Conservation (phyloP, 2,888 invertebrate genomes). For the Drepana falcataria region DNA sequence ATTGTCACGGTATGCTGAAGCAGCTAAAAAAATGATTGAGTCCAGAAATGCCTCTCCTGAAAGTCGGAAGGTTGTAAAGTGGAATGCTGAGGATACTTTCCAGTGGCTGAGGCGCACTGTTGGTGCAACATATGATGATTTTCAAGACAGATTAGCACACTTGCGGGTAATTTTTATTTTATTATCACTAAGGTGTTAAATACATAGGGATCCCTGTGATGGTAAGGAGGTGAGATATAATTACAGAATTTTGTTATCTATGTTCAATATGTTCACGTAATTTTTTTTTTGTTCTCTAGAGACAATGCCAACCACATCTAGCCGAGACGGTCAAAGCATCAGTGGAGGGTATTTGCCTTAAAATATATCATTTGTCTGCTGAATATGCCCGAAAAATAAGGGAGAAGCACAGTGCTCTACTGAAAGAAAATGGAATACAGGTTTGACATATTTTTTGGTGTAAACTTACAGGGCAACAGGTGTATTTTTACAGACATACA, state of each 20-base stretch:
- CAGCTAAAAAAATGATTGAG: conserved; percentile 97
- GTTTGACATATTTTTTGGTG: conserved; percentile 44
- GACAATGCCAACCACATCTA: conserved; percentile 97
- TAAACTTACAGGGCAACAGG: too few species aligned
- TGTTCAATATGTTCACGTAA: conserved; percentile 1
- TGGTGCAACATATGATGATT: conserved; percentile 96
- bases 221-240: too few species aligned
- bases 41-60: conserved; percentile 94
- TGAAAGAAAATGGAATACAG: conserved; percentile 92
- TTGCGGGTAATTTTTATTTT: conserved; percentile 77
- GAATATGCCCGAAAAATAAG: conserved; percentile 95
- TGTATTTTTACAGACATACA: too few species aligned
- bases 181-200: too few species aligned
- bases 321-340: conserved; percentile 96
- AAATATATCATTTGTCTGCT: conserved; percentile 94
- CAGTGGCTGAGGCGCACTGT: conserved; percentile 96
- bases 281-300: conserved; percentile 54
- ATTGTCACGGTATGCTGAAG: conserved; percentile 94
- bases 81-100: conserved; percentile 99
- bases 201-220: too few species aligned
- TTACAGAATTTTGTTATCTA: too few species aligned
- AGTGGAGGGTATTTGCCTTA: conserved; percentile 96
- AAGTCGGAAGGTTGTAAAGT: conserved; percentile 97
- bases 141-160: conserved; percentile 92
- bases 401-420: conserved; percentile 89